A percentile compares a stretch with the other conserved stretches of the same genome.
phyloP scores from a whole-genome alignment of 2,888 invertebrate genomes.

The Caenorhabditis drosophilae region DNA sequence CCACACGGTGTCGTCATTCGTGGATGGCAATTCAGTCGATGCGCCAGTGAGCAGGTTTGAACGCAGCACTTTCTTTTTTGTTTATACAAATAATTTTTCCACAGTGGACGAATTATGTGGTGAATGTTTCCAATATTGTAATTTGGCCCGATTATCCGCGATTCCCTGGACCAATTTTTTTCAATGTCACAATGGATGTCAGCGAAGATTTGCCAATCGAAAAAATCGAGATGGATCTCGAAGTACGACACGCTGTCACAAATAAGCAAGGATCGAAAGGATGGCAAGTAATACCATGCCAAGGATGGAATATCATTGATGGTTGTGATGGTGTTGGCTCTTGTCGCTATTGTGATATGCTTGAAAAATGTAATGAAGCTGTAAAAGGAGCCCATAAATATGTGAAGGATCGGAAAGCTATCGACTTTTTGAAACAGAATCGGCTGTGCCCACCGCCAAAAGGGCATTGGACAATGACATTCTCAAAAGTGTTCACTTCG shows the following conservation, averaged over 20 bases:
- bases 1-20: constrained; percentile 67
- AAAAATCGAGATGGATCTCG: constrained; percentile 68
- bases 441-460: constrained; percentile 56
- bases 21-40: constrained; percentile 69
- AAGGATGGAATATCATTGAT: constrained; percentile 69
- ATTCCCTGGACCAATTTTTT: constrained; percentile 69
- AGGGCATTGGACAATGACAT: constrained; percentile 69
- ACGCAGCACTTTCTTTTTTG: neutral
- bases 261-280: constrained; percentile 66
- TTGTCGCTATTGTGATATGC: constrained; percentile 69
- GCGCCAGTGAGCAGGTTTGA: constrained; percentile 66
- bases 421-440: constrained; percentile 61
- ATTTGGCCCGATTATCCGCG: constrained; percentile 69
- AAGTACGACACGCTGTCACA: constrained; percentile 68
- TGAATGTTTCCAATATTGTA: constrained; percentile 68
- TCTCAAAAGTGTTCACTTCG: constrained; percentile 68
- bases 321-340: constrained; percentile 69
- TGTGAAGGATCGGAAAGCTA: constrained; percentile 64
- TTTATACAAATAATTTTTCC: constrained; percentile 5
- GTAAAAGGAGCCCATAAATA: constrained; percentile 68
- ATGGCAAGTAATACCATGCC: constrained; percentile 69
- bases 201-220: constrained; percentile 66
- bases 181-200: constrained; percentile 69
- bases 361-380: constrained; percentile 68
- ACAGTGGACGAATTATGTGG: constrained; percentile 69